phyloP scores from a whole-genome alignment of 2,888 invertebrate genomes.

The Netelia virgata region DNA sequence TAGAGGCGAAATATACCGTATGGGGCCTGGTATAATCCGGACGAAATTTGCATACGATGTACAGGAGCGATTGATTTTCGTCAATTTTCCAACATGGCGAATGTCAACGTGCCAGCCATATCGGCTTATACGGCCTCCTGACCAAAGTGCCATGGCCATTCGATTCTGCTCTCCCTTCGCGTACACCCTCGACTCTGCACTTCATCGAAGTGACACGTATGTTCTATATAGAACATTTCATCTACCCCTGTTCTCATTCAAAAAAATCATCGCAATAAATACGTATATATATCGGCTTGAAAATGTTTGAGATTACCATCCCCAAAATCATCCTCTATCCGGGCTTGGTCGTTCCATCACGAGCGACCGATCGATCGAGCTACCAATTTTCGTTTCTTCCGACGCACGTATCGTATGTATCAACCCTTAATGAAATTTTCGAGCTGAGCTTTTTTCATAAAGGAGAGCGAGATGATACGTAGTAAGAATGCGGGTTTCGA shows the following conservation, averaged over 20 bases:
- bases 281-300: no score
- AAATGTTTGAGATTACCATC: no score
- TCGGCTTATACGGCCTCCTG: background rate
- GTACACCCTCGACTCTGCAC: constrained; percentile 25
- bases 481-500: constrained; percentile 32
- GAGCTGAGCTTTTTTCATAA: constrained; percentile 39
- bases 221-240: constrained; percentile 30
- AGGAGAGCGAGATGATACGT: constrained; percentile 51
- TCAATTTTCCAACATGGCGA: constrained; percentile 53
- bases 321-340: no score
- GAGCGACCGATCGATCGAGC: no score
- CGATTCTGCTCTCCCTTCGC: constrained; percentile 3
- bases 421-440: constrained; percentile 40
- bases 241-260: background rate
- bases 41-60: constrained; percentile 49
- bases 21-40: constrained; percentile 32
- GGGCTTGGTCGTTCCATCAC: no score
- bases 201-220: background rate
- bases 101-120: constrained; percentile 22
- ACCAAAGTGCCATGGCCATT: constrained; percentile 14
- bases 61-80: constrained; percentile 54
- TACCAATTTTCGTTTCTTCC: no score
- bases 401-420: background rate
- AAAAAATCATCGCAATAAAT: no score
- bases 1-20: constrained; percentile 4